Base-by-base conservation (phyloP, 2,888 invertebrate species). In the Drosophila formosana region DNA sequence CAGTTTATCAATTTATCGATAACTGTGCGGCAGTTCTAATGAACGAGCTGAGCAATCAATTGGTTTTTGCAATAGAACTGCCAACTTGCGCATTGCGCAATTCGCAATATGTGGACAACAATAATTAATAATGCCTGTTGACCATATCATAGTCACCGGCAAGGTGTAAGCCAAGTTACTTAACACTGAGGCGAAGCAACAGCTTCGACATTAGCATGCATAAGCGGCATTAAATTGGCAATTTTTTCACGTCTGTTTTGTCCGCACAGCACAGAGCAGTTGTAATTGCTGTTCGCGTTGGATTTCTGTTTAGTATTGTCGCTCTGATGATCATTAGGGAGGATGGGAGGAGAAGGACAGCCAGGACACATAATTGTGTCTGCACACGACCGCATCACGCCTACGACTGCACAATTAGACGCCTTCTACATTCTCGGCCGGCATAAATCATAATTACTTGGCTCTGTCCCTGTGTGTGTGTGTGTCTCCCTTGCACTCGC, bases 381-480 rank as follows among this genome's bases (percentile, higher is more conserved):
- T 75, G 67, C 64, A 62, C 68, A 61, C 52, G 30, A 55, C 26
- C 60, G 13, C 51, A 41, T 53, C 60, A 65, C 57, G 65, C 72
- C 57, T 46, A 73, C 68, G 66, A 65, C 80, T 66, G 75, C 64
- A 75, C 79, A 80, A 80, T 80, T 80, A 80, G 79, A 71, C 83
- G 78, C 83, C 75, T 71, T 58, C 67, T 71, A 78, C 81, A 81
- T 81, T 80, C 84, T 78, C 68, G 63, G 58, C 51, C 65, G 60
- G 81, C 84, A 81, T 81, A 81, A 81, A 81, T 81, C 81, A 81
- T 81, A 81, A 81, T 83, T 81, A 81, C 81, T 83, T 72, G 80
- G 66, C 50, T n/a, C 45, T 11, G 23, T 45, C 45, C 26, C 60
- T 58, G 60, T 53, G 13, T 51, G 13, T 18, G 5, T 41, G 18